Conservation (phyloP, 1,140 invertebrate species). For the Scaptomyza montana region DNA sequence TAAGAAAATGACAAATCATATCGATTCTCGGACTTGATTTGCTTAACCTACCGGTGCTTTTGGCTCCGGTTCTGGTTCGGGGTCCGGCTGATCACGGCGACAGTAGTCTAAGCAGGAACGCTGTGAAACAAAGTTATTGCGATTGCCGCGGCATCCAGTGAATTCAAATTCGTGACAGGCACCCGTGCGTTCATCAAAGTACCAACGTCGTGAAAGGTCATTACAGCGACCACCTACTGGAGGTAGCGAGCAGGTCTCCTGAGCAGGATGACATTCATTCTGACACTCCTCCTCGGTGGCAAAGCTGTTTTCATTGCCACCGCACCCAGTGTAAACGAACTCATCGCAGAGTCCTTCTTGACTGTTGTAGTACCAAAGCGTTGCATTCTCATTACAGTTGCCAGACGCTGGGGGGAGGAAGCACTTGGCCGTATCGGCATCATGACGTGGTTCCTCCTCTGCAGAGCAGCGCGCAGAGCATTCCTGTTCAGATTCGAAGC, state of each 20-base stretch:
- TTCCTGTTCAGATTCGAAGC: constrained; percentile 88
- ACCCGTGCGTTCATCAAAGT: constrained; percentile 88
- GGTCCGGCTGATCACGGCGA: constrained; percentile 71
- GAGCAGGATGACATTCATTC: constrained; percentile 88
- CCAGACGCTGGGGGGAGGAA: constrained; percentile 88
- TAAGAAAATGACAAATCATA: not conserved
- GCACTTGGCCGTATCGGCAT: constrained; percentile 84
- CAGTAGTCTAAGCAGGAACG: constrained; percentile 94
- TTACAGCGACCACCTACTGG: constrained; percentile 86
- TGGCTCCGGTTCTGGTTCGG: constrained; percentile 39
- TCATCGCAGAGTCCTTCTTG: constrained; percentile 90
- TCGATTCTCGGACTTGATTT: not conserved
- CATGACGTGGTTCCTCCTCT: constrained; percentile 34
- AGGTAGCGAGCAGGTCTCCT: constrained; percentile 90
- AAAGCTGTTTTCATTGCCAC: constrained; percentile 95
- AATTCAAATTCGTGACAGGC: constrained; percentile 89
- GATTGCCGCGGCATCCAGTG: constrained; percentile 89
- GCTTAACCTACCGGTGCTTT: constrained; percentile 50
- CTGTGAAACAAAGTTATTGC: constrained; percentile 92
- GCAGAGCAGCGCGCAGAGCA: constrained; percentile 90
- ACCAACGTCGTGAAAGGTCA: constrained; percentile 87
- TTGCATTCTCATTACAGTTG: constrained; percentile 86
- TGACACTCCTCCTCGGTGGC: constrained; percentile 90
- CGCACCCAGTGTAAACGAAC: constrained; percentile 93
- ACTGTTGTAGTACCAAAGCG: constrained; percentile 92